Percentiles rank a stretch among this genome's conserved stretches.
phyloP scores from a whole-genome alignment of 2,113 vertebrate species.

The Sarotherodon lohbergeri region DNA sequence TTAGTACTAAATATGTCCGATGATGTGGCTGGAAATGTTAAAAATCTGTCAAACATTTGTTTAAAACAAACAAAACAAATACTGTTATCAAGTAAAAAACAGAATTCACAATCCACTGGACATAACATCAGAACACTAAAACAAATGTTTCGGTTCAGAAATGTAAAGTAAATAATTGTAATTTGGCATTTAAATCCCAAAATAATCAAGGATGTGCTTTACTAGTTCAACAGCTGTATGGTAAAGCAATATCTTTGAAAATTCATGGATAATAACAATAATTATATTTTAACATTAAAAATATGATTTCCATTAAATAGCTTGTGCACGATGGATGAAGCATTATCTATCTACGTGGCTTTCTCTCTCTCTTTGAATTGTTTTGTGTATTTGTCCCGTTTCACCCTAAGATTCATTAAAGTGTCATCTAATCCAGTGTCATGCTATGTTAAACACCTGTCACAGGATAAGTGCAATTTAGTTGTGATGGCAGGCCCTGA shows the following conservation, averaged over 20 bases:
- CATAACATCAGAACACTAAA: neutral
- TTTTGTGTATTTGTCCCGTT: neutral
- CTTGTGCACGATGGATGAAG: no score
- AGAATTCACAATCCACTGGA: neutral
- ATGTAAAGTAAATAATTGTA: neutral
- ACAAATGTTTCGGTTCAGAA: neutral
- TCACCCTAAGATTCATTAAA: constrained; percentile 9
- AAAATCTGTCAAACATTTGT: neutral
- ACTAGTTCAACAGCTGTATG: neutral
- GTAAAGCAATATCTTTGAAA: neutral
- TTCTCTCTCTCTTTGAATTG: neutral
- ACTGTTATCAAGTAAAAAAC: neutral
- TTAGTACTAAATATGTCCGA: neutral
- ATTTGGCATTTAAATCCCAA: neutral
- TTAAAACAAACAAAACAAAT: neutral
- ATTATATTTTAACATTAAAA: neutral
- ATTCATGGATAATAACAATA: neutral
- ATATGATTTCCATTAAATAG: no score
- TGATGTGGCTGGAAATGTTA: neutral
- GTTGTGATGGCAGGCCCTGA: neutral
- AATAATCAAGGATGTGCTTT: neutral
- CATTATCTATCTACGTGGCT: neutral
- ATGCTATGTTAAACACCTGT: constrained; percentile 21
- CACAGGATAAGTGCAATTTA: constrained; percentile 13
- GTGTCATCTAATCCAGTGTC: constrained; percentile 27